Evolutionary conservation across 2,113 vertebrate genomes (phyloP), one percentile per base, ranked within the genome.

Genomic region (Ceuthmochares aereus): DNA sequence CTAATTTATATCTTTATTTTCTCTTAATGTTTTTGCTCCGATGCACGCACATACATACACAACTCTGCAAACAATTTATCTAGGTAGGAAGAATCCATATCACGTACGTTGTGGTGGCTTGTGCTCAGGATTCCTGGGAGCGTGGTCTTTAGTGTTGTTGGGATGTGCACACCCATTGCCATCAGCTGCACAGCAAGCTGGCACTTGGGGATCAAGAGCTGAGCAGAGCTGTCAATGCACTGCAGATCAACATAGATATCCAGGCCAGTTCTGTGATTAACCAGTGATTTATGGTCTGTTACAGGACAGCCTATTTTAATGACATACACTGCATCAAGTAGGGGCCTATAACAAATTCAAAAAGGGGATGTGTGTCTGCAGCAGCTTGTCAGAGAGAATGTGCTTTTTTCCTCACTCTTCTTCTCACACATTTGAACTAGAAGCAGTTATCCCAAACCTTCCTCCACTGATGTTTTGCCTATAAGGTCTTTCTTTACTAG

Each of bases 171-270:
- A 98, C 27, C 98, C 98, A 3, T 95, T 23, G 7, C 87, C 92
- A 87, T 98, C 97, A 5, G 97, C 98, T 18, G 84, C 92, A 5
- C 82, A 96, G 60, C 97, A 76, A 37, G 96, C 52, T 4, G 2
- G 27, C 51, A 97, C 70, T 6, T 95, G 95, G 6, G 87, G 80
- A 30, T 96, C 82, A 51, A 97, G 95, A 10, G 91, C 94, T 36
- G 97, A 78, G 72, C 87, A 97, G 72, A 98, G 96, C 73, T 96
- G 97, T 73, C 97, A 52, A 59, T 97, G 96, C 10, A 86, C 89
- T 93, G 69, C 84, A 10, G 98, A 97, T 98, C 96, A 72, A 66
- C 94, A 87, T 0, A 30, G 59, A 54, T 27, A 26, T 9, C n/a
- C 45, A 70, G 47, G 30, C 34, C 6, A 1, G 9, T 5, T 34